A percentile compares a stretch with the other conserved stretches of the same genome.
phyloP scores from a whole-genome alignment of 2,113 vertebrate species.

The Sciurus niger region DNA sequence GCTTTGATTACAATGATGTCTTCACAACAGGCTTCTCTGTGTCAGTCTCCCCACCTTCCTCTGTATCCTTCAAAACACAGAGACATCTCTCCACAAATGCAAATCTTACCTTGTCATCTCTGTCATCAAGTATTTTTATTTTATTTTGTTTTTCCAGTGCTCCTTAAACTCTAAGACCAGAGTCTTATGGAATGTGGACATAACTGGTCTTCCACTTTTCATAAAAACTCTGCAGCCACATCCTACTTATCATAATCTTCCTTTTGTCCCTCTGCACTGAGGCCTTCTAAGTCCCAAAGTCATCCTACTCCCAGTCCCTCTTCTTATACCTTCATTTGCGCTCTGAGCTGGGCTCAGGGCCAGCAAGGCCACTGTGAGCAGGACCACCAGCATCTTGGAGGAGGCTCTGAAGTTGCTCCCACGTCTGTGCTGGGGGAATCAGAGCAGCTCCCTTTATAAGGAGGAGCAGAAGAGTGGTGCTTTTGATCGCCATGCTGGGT shows the following conservation, averaged over 20 bases:
- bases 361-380: background rate
- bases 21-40: background rate
- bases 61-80: background rate
- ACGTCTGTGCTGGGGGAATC: background rate
- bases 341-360: background rate
- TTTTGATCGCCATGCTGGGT: background rate
- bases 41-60: background rate
- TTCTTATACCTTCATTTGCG: background rate
- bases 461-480: background rate
- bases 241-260: background rate
- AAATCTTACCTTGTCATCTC: background rate
- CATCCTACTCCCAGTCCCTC: accelerated
- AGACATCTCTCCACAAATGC: background rate
- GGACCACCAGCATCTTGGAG: constrained; percentile 20
- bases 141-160: background rate
- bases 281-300: no score
- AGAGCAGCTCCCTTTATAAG: background rate
- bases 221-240: background rate
- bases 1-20: background rate
- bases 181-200: background rate
- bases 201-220: background rate
- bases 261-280: background rate
- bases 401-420: background rate
- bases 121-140: background rate
- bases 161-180: background rate